Base-by-base conservation (phyloP, 1,140 invertebrate species). In the Trissolcus basalis region DNA sequence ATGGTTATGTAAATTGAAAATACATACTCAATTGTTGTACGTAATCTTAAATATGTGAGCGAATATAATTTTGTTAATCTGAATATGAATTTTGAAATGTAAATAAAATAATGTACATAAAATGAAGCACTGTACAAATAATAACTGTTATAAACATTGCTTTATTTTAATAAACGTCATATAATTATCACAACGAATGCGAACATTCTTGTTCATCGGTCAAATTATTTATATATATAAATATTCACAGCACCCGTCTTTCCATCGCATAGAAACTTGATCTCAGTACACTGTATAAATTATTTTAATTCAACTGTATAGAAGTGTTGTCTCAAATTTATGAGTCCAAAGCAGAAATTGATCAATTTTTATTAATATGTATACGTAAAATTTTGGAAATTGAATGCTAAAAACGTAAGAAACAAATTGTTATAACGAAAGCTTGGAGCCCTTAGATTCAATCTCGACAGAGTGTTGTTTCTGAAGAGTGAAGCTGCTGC, bases 401-500 rank as follows among this genome's bases (percentile, higher is more conserved):
- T 8, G 1, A 43, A 60, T 43, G 9, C 36, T n/a, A 39, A 39
- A 33, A 44, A 11, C 36, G 10, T 10, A 39, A 33, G 41, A 61
- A 6, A 10, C 7, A 44, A 10, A 63, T 16, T 56, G 12, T 61
- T 59, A 77, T 15, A 77, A 54, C 10, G 74, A 77, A 19, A 67
- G 61, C 43, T 77, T 77, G 1, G 74, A 77, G 41, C 67, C 74
- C 44, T 63, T 63, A 0, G 32, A 11, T 12, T 63, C 19, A 0
- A n/a, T 51, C 12, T 72, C 59, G 10, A 73, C 13, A 19, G 68
- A 53, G 36, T 53, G 7, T 7, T 67, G 10, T 55, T 43, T 50
- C 33, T 76, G 44, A n/a, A 68, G 32, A 68, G 64, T 80, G n/a
- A 84, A 77, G 59, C 82, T 77, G 36, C 77, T 82, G 19, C 86